phyloP scores from a whole-genome alignment of 1,140 invertebrate genomes.

The Drosophila orosa region DNA sequence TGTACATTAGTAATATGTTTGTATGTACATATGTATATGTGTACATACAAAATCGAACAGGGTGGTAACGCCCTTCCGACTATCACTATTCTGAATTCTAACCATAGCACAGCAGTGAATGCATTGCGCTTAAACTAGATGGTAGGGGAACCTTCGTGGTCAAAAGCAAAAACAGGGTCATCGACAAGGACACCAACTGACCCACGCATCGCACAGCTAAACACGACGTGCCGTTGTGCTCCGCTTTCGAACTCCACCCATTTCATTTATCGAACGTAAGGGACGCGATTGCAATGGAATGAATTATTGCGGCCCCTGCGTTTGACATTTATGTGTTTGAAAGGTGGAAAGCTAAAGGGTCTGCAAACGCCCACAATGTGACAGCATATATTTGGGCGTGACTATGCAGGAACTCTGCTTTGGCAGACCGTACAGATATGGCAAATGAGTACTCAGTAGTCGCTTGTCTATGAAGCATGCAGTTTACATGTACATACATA shows the following conservation, averaged over 20 bases:
- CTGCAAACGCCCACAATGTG: constrained; percentile 39
- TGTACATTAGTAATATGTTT: no score
- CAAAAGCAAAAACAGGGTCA: constrained; percentile 21
- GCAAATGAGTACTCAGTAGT: neutral
- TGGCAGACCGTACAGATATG: neutral
- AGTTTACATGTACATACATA: no score
- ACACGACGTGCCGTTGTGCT: neutral
- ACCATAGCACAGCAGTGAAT: neutral
- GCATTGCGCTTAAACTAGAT: neutral
- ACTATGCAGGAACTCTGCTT: neutral
- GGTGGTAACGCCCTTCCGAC: neutral
- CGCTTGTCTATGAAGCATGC: neutral
- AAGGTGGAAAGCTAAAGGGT: constrained; percentile 16
- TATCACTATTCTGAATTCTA: neutral
- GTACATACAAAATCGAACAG: neutral
- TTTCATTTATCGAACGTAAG: constrained; percentile 51
- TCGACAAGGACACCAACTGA: neutral
- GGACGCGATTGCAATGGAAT: constrained; percentile 50
- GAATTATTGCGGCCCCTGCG: constrained; percentile 59
- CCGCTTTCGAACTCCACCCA: neutral
- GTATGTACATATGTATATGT: no score
- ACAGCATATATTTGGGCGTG: constrained; percentile 34
- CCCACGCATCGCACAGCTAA: neutral
- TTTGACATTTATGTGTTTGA: constrained; percentile 69
- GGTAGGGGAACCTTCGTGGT: constrained; percentile 10